These are phyloP conservation scores for Hirtodrosophila cameraria DNA, from an alignment of 2,888 invertebrate genomes.

Conservation along the genomic window DNA sequence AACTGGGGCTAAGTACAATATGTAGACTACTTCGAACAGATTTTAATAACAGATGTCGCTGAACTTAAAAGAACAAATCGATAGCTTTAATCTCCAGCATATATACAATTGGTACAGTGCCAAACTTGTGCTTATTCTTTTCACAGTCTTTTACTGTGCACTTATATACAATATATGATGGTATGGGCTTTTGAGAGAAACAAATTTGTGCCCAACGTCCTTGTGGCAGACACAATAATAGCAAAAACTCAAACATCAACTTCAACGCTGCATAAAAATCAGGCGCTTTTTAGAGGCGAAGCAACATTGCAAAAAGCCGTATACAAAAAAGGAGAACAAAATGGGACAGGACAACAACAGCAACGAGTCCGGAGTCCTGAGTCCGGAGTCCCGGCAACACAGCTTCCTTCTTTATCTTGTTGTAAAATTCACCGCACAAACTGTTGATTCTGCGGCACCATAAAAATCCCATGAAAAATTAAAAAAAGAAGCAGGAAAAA, in stretches of 20 bases:
- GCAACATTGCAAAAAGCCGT: constrained; percentile 22
- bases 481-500: constrained; percentile 54
- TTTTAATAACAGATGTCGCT: constrained; percentile 15
- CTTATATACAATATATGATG: neutral
- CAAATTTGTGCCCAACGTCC: constrained; percentile 62
- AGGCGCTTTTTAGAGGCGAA: constrained; percentile 22
- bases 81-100: constrained; percentile 34
- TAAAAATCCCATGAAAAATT: constrained; percentile 82
- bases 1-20: no score
- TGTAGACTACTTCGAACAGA: neutral
- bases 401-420: constrained; percentile 72
- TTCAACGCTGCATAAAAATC: constrained; percentile 67
- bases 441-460: constrained; percentile 82
- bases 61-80: constrained; percentile 29
- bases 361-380: constrained; percentile 24
- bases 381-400: constrained; percentile 23
- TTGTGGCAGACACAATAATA: constrained; percentile 61
- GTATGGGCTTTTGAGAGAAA: constrained; percentile 10
- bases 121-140: constrained; percentile 1
- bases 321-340: constrained; percentile 14
- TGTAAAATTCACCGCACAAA: constrained; percentile 83
- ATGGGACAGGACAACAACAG: constrained; percentile 35
- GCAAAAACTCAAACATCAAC: constrained; percentile 69
- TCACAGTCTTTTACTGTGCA: constrained; percentile 1
- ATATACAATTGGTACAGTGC: constrained; percentile 17